Percentiles rank a stretch among this genome's conserved stretches.
Conservation (phyloP, 1,140 invertebrate genomes). For the Papilio dardanus region DNA sequence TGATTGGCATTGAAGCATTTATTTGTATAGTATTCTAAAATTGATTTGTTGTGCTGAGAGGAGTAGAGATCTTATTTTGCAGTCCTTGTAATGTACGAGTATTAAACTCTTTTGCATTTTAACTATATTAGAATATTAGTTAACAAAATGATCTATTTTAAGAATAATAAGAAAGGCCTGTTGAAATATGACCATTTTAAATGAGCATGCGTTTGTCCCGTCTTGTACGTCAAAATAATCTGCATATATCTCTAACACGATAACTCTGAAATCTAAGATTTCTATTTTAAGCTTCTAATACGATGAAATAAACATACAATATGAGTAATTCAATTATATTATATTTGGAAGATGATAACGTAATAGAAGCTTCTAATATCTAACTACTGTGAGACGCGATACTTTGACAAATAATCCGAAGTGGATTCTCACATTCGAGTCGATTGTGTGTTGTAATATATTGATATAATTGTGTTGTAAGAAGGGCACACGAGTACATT, state of each 20-base stretch:
- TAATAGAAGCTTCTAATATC: background rate
- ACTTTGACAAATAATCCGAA: background rate
- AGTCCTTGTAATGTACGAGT: slow-evolving; percentile 28
- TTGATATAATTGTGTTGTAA: background rate
- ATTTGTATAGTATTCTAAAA: slow-evolving; percentile 32
- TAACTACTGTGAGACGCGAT: slow-evolving; percentile 15
- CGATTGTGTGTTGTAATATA: background rate
- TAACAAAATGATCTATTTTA: background rate
- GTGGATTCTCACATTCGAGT: background rate
- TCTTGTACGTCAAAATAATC: background rate
- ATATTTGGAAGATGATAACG: background rate
- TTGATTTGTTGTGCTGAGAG: slow-evolving; percentile 36
- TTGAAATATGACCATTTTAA: background rate
- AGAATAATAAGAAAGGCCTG: background rate
- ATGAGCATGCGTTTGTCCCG: slow-evolving; percentile 11
- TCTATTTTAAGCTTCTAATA: background rate
- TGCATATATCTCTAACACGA: background rate
- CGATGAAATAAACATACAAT: background rate
- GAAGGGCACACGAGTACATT: background rate
- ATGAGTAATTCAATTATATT: too few relatives aligned
- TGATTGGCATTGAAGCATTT: slow-evolving; percentile 52
- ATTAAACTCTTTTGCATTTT: slow-evolving; percentile 44
- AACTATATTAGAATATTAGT: background rate
- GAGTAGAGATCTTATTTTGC: slow-evolving; percentile 42
- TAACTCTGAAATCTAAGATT: background rate